Percentiles rank a stretch among this genome's conserved stretches.
Conservation (phyloP, 2,888 invertebrate genomes). For the Apamea anceps region DNA sequence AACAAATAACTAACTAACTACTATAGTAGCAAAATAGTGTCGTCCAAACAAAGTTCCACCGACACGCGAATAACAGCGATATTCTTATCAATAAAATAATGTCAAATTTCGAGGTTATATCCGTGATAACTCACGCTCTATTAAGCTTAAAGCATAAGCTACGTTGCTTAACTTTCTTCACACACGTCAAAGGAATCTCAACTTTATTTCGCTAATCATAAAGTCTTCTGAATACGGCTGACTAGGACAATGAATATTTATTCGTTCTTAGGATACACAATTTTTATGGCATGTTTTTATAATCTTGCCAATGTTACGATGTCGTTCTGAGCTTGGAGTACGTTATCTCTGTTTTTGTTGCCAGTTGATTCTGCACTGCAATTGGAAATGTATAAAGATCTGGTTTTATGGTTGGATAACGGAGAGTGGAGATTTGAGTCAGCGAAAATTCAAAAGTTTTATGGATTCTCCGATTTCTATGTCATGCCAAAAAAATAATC, state of each 20-base stretch:
- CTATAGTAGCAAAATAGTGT: conserved; percentile 36
- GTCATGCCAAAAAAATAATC: not conserved
- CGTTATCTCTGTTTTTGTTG: conserved; percentile 56
- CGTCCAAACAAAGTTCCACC: conserved; percentile 33
- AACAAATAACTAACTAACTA: conserved; percentile 10
- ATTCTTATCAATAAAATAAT: conserved; percentile 77
- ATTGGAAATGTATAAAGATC: conserved; percentile 48
- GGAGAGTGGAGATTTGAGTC: conserved; percentile 14
- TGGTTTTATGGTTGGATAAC: conserved; percentile 36
- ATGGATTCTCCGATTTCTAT: not conserved
- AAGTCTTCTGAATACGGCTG: conserved; percentile 9
- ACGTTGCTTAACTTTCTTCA: conserved; percentile 57
- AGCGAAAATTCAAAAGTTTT: not conserved
- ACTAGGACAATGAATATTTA: conserved; percentile 71
- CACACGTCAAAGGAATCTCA: conserved; percentile 45
- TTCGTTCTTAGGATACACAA: conserved; percentile 70
- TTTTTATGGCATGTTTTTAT: conserved; percentile 82
- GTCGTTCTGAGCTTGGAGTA: conserved; percentile 63
- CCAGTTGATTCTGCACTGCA: conserved; percentile 50
- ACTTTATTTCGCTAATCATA: conserved; percentile 39
- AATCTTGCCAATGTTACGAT: conserved; percentile 77
- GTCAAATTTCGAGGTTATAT: conserved; percentile 78
- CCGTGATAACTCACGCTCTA: conserved; percentile 76
- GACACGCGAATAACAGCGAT: conserved; percentile 66
- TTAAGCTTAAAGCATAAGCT: conserved; percentile 74